These are phyloP conservation scores for Cheiracanthium punctorium DNA, from an alignment of 2,888 invertebrate species.

Conservation along the genomic window DNA sequence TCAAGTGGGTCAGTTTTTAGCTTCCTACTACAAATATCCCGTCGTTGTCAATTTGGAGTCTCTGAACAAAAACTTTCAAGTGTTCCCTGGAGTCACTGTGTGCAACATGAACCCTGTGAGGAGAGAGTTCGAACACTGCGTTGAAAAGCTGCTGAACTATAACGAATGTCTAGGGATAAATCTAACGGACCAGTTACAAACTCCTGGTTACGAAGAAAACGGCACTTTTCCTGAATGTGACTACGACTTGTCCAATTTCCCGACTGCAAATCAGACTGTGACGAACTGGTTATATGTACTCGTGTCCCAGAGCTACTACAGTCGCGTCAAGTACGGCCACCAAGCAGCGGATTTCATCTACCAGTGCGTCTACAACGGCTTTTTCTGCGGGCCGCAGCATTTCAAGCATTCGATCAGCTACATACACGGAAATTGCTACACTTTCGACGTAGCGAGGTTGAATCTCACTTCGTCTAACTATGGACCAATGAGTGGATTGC, in stretches of 20 bases:
- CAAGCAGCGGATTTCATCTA: neutral
- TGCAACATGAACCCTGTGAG: conserved; percentile 17
- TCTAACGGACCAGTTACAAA: neutral
- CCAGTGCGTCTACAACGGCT: neutral
- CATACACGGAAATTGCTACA: conserved; percentile 21
- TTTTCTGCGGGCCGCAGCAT: neutral
- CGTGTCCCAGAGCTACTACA: neutral
- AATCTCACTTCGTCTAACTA: neutral
- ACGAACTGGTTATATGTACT: neutral
- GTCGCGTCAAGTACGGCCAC: conserved; percentile 11
- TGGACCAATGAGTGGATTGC: conserved; percentile 23
- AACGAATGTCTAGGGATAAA: neutral
- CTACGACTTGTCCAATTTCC: neutral
- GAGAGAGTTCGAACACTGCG: neutral
- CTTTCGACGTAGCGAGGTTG: neutral
- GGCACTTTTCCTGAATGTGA: neutral
- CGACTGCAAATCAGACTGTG: neutral
- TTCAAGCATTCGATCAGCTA: neutral
- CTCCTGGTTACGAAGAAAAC: neutral
- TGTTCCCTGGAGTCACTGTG: conserved; percentile 18
- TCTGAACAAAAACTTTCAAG: neutral
- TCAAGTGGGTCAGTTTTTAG: neutral
- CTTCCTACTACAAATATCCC: neutral
- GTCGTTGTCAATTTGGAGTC: conserved; percentile 24
- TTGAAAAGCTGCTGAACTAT: neutral